Evolutionary conservation across 2,797 vertebrate species (phyloP), one percentile per base, ranked within the genome.

Genomic region (Poliocrania exsul): DNA sequence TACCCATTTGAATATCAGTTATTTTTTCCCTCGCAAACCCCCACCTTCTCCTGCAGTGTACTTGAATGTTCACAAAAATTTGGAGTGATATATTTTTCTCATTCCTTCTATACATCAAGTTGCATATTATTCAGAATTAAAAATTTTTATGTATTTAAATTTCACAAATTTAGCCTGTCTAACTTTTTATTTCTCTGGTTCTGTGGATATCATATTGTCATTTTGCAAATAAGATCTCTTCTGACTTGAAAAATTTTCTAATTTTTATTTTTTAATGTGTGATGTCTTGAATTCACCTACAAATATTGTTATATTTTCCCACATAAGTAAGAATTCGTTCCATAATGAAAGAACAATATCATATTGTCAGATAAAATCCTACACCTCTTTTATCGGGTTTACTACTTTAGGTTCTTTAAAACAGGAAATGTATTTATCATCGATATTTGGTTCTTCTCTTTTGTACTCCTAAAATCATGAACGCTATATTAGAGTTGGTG

Each of bases 261-360:
- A 29, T 56, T 93, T 40, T 88, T 10, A 26, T 58, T 65, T 61
- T 58, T 47, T 83, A 65, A 71, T 75, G 66, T 73, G 35, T 92
- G 96, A 57, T 71, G 7, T 38, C 81, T 94, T 57, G 16, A 10
- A 58, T 69, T 50, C 33, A 24, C 35, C 49, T 84, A 78, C 81
- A 86, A 92, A 75, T 89, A 80, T 31, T 66, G 7, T 10, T 94
- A 58, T 6, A 2, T 90, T 96, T 96, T 64, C 49, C 42, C 29
- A 28, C 28, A 72, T 49, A 26, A 89, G 18, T 70, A 69, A 42
- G 6, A 14, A 25, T 81, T 95, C 84, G 56, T 25, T 89, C 14
- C 18, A 49, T 44, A 80, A 42, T 77, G 33, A 75, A 95, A 90
- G 51, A 92, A 73, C 15, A 77, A 54, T 58, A 65, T 11, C 10